These are phyloP conservation scores for Lepus oiostolus DNA, from an alignment of 2,797 vertebrate species.

Conservation along the genomic window DNA sequence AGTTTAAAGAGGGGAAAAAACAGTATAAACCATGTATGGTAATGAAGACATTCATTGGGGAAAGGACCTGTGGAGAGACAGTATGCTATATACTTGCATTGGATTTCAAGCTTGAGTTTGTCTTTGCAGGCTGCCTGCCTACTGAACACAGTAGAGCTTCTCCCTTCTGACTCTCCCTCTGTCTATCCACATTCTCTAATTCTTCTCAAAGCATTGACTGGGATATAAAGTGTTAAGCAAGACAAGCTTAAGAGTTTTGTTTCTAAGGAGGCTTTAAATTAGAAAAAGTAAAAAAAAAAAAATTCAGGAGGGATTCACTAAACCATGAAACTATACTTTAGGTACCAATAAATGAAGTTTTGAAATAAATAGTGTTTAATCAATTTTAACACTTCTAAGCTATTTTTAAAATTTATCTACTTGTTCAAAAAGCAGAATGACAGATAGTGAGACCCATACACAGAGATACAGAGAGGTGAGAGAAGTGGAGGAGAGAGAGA, in stretches of 20 bases:
- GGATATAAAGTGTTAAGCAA: background rate
- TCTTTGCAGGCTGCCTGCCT: background rate
- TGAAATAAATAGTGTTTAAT: slow-evolving; percentile 24
- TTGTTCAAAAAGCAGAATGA: no score
- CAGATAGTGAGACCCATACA: no score
- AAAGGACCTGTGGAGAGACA: background rate
- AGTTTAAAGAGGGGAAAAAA: background rate
- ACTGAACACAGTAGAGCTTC: background rate
- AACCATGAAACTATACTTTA: background rate
- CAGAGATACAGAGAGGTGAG: no score
- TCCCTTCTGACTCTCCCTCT: background rate
- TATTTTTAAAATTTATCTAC: background rate
- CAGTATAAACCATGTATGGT: background rate
- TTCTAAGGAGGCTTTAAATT: background rate
- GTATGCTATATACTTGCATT: background rate
- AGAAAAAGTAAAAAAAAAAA: slow-evolving; percentile 25
- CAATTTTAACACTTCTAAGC: slow-evolving; percentile 17
- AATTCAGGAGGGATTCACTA: background rate
- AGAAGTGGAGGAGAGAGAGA: no score
- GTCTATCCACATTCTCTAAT: background rate
- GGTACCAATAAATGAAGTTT: background rate
- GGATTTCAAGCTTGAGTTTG: background rate
- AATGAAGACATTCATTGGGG: background rate
- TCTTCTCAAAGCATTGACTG: background rate
- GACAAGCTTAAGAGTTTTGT: background rate